Evolutionary conservation across 2,888 invertebrate species (phyloP), one percentile per base, ranked within the genome.

Genomic region (Tinea pellionella): DNA sequence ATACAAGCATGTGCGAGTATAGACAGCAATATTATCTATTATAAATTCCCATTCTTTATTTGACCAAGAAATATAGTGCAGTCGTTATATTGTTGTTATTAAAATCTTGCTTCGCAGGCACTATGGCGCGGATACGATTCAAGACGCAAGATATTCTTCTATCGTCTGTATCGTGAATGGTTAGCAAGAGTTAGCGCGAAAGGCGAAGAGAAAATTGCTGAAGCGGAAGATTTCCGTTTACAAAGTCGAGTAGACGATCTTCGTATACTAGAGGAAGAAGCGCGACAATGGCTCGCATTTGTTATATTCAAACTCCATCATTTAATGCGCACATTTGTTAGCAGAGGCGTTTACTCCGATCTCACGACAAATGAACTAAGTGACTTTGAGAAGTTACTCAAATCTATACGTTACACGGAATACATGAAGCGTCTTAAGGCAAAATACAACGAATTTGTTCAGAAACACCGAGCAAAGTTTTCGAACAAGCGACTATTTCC

Each of bases 271-370:
- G 87, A 87, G 66, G 81, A 81, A 63, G 86, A 86, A 67, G 85
- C 86, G 0, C 69, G 80, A 2, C 74, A 80, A 59, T 86, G 86
- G 86, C 74, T 87, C 0, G 86, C 85, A 0, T 86, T 77, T 43
- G 80, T 87, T 1, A 80, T 86, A 3, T 87, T 84, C 63, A 87
- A 86, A 73, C 67, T 87, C 3, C 87, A 87, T 61, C 87, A 87
- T 62, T 64, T 86, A 62, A 72, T 87, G 0, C 71, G 87, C 67
- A 87, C 87, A 1, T 74, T 69, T 59, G 77, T 71, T 4, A 71
- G 77, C 60, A 78, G 81, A 1, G 86, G 87, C 0, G 73, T 87
- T 0, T 86, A 82, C 64, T 87, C 87, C 0, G 70, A 79, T 24
- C 73, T 72, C 42, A 72, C 69, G 0, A 71, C 79, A 8, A 63